Evolutionary conservation across 2,888 invertebrate genomes (phyloP).

Genomic region (Anoplius nigerrimus): DNA sequence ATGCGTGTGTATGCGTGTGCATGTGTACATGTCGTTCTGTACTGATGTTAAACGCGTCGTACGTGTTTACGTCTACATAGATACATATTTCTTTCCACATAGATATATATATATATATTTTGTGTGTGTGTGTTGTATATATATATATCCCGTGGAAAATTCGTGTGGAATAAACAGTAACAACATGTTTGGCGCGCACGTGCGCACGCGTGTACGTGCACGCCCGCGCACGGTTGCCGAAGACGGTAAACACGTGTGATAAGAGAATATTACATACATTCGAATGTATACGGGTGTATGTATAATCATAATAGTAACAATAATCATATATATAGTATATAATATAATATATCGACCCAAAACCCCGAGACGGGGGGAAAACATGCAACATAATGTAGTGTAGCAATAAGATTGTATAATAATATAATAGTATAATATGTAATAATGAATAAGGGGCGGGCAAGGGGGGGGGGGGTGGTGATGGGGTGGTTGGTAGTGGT

Average conservation of each 20-base stretch:
- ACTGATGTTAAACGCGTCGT: conserved; percentile 11
- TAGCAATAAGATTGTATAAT: conserved; percentile 66
- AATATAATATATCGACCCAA: conserved; percentile 65
- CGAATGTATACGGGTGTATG: conserved; percentile 37
- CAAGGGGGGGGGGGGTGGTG: conserved; percentile 23
- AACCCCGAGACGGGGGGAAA: conserved; percentile 70
- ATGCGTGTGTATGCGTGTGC: conserved; percentile 34
- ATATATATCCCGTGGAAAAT: conserved; percentile 36
- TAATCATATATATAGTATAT: conserved; percentile 50
- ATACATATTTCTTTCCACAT: conserved; percentile 27
- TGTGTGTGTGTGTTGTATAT: conserved; percentile 42
- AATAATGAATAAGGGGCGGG: conserved; percentile 61
- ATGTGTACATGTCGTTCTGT: conserved; percentile 29
- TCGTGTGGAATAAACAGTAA: conserved; percentile 18
- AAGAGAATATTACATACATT: conserved; percentile 23
- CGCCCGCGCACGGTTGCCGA: conserved; percentile 47
- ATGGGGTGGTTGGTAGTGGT: conserved; percentile 65
- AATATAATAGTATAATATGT: conserved; percentile 57
- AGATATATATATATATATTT: conserved; percentile 34
- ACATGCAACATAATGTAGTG: conserved; percentile 74
- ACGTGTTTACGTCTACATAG: conserved; percentile 27
- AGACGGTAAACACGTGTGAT: conserved; percentile 34
- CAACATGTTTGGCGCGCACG: conserved; percentile 35
- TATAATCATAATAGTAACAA: conserved; percentile 36
- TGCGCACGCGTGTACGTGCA: conserved; percentile 49